Percentiles rank a stretch among this genome's conserved stretches.
phyloP scores from a whole-genome alignment of 2,797 vertebrate genomes.

The Pogonophryne albipinna region DNA sequence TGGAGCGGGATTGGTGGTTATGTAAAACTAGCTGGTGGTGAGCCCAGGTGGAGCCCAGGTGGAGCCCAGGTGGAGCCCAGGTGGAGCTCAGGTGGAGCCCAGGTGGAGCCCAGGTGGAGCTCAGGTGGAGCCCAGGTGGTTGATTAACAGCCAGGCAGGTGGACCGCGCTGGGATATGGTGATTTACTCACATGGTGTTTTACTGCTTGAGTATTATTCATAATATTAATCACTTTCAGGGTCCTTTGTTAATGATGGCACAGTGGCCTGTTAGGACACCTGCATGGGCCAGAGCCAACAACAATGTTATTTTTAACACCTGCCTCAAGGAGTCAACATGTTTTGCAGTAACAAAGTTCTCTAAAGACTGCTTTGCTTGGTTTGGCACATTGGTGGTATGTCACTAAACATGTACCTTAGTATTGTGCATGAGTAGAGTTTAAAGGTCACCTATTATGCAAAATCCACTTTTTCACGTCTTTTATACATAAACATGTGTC shows the following conservation, averaged over 20 bases:
- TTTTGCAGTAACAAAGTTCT: neutral
- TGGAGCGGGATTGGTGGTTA: conserved; percentile 18
- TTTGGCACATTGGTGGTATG: neutral
- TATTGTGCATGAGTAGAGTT: neutral
- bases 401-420: neutral
- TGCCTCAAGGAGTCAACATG: neutral
- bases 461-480: too few relatives aligned
- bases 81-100: too few relatives aligned
- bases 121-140: conserved; percentile 12
- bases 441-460: too few relatives aligned
- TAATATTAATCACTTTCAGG: conserved; percentile 15
- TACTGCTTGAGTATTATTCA: neutral
- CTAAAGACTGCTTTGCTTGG: neutral
- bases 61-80: neutral
- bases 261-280: neutral
- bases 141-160: conserved; percentile 31
- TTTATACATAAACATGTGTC: too few relatives aligned
- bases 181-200: conserved; percentile 15
- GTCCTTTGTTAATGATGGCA: neutral
- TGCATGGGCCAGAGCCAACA: conserved; percentile 3
- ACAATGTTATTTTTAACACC: conserved; percentile 13
- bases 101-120: too few relatives aligned
- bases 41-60: conserved; percentile 22
- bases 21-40: conserved; percentile 44
- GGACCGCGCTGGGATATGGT: conserved; percentile 9